Percentiles rank a stretch among this genome's conserved stretches.
These are phyloP conservation scores for Barnardius zonarius DNA, from an alignment of 2,113 vertebrate species.

Conservation along the genomic window DNA sequence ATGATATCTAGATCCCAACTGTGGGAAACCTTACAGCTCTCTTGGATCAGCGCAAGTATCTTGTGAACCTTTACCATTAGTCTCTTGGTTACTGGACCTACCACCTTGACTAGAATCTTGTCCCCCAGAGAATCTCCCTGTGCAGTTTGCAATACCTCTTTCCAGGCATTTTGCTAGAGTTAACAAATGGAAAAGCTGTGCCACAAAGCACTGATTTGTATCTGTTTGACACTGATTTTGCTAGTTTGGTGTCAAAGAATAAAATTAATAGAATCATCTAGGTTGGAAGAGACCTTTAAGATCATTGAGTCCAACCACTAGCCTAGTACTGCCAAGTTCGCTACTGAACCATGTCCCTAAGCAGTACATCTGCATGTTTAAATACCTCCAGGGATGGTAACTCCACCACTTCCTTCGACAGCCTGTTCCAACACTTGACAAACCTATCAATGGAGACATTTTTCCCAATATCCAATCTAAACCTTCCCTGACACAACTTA, in stretches of 20 bases:
- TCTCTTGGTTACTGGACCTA: background rate
- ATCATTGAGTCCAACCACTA: too few species aligned
- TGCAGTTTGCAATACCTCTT: background rate
- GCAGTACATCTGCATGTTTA: accelerated
- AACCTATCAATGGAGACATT: background rate
- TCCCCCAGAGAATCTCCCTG: background rate
- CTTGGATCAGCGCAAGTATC: background rate
- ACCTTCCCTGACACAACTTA: background rate
- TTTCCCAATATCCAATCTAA: background rate
- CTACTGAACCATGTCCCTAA: background rate
- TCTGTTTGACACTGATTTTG: background rate
- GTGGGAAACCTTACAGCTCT: background rate
- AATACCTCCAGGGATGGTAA: background rate
- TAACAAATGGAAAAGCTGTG: accelerated
- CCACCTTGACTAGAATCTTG: background rate
- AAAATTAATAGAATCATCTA: background rate
- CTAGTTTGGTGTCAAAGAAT: background rate
- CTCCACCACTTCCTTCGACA: background rate
- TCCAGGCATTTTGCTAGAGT: background rate
- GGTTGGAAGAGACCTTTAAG: background rate
- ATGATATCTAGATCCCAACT: background rate
- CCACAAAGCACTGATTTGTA: background rate
- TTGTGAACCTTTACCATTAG: background rate
- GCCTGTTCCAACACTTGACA: background rate
- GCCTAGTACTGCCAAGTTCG: background rate